These are phyloP conservation scores for Nannoperca australis DNA, from an alignment of 2,797 vertebrate genomes.

Conservation along the genomic window DNA sequence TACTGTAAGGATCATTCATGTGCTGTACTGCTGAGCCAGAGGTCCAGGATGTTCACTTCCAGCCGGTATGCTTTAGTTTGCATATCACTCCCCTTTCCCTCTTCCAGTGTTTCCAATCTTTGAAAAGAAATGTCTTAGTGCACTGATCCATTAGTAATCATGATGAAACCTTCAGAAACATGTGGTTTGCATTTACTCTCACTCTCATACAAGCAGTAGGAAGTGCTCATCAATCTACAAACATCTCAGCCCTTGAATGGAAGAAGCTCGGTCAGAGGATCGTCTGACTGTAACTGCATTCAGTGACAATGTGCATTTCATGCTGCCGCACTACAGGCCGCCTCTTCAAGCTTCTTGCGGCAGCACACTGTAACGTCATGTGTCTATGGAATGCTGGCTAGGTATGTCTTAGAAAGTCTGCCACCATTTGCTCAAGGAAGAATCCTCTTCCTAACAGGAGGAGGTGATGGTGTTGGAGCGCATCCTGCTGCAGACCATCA, in stretches of 20 bases:
- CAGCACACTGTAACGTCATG: neutral
- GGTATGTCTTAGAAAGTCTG: neutral
- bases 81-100: too few relatives aligned
- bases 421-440: neutral
- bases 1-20: too few relatives aligned
- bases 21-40: too few relatives aligned
- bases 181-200: too few relatives aligned
- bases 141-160: too few relatives aligned
- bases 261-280: neutral
- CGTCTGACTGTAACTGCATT: neutral
- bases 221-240: too few relatives aligned
- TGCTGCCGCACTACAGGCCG: neutral
- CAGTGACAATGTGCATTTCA: neutral
- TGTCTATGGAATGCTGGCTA: neutral
- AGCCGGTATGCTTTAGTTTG: too few relatives aligned
- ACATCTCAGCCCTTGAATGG: neutral
- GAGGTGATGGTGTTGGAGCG: conserved; percentile 96
- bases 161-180: too few relatives aligned
- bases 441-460: conserved; percentile 80
- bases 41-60: too few relatives aligned
- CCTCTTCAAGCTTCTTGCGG: neutral
- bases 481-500: conserved; percentile 94
- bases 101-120: too few relatives aligned
- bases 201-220: too few relatives aligned
- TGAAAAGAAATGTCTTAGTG: too few relatives aligned